Evolutionary conservation across 1,140 invertebrate genomes (phyloP).

Genomic region (Hyles euphorbiae): DNA sequence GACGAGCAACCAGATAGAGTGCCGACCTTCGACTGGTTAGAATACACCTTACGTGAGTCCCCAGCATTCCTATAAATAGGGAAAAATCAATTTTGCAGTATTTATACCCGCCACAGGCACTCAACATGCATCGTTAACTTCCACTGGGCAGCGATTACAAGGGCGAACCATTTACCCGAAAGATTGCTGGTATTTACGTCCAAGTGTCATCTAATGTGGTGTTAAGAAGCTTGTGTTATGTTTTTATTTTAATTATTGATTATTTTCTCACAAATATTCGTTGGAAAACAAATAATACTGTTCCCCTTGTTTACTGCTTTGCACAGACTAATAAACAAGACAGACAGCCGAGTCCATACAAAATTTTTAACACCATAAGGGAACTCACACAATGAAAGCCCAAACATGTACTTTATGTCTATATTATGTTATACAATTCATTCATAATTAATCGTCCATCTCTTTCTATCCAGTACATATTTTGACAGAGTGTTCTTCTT

Average conservation of each 20-base stretch:
- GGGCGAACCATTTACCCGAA: slow-evolving; percentile 65
- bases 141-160: slow-evolving; percentile 33
- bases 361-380: no score
- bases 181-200: slow-evolving; percentile 70
- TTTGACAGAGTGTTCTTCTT: no score
- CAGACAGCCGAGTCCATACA: no score
- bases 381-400: no score
- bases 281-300: slow-evolving; percentile 24
- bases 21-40: slow-evolving; percentile 71
- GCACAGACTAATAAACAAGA: slow-evolving; percentile 8
- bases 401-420: no score
- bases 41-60: slow-evolving; percentile 67
- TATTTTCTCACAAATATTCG: slow-evolving; percentile 21
- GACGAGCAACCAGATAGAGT: slow-evolving; percentile 74
- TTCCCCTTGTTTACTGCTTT: slow-evolving; percentile 25
- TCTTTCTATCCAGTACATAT: no score
- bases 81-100: slow-evolving; percentile 65
- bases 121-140: slow-evolving; percentile 54
- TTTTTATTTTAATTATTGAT: slow-evolving; percentile 14
- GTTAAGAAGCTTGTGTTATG: slow-evolving; percentile 11
- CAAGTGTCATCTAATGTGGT: slow-evolving; percentile 64
- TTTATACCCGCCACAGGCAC: slow-evolving; percentile 43
- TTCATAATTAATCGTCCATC: no score
- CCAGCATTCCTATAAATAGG: slow-evolving; percentile 73
- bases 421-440: no score